A percentile compares a stretch with the other conserved stretches of the same genome.
These are phyloP conservation scores for Leucania comma DNA, from an alignment of 2,888 invertebrate genomes.

Conservation along the genomic window DNA sequence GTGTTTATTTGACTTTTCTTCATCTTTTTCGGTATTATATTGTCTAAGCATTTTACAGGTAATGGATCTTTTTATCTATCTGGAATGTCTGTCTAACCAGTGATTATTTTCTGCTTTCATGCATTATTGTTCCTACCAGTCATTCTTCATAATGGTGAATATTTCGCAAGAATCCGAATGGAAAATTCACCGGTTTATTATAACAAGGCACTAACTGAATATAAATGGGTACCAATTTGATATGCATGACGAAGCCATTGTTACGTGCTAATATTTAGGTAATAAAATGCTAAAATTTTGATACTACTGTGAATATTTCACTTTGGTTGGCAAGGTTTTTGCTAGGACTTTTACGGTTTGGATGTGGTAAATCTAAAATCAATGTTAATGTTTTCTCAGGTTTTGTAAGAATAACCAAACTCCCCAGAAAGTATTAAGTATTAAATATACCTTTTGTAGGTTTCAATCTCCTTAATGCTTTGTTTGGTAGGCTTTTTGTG, in stretches of 20 bases:
- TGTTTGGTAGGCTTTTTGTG: too few species aligned
- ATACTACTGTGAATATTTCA: slow-evolving; percentile 2
- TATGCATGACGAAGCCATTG: slow-evolving; percentile 53
- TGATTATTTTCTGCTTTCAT: neutral
- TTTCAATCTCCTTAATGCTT: too few species aligned
- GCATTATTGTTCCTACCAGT: neutral
- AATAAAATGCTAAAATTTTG: slow-evolving; percentile 23
- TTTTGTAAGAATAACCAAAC: too few species aligned
- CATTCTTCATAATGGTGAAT: slow-evolving; percentile 7
- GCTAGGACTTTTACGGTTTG: neutral
- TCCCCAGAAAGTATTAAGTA: too few species aligned
- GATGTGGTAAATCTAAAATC: neutral
- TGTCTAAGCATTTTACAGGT: neutral
- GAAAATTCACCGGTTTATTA: slow-evolving; percentile 40
- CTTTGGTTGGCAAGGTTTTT: neutral
- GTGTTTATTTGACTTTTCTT: neutral
- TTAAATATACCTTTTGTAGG: too few species aligned
- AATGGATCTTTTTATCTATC: neutral
- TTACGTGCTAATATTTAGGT: slow-evolving; percentile 46
- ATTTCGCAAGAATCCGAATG: slow-evolving; percentile 23
- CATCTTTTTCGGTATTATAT: neutral
- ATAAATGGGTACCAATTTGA: slow-evolving; percentile 54
- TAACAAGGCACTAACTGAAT: slow-evolving; percentile 51
- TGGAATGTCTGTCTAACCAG: too few species aligned
- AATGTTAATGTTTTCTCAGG: neutral